Base-by-base conservation (phyloP, 2,888 invertebrate genomes). In the Lepidochrysops patricia region DNA sequence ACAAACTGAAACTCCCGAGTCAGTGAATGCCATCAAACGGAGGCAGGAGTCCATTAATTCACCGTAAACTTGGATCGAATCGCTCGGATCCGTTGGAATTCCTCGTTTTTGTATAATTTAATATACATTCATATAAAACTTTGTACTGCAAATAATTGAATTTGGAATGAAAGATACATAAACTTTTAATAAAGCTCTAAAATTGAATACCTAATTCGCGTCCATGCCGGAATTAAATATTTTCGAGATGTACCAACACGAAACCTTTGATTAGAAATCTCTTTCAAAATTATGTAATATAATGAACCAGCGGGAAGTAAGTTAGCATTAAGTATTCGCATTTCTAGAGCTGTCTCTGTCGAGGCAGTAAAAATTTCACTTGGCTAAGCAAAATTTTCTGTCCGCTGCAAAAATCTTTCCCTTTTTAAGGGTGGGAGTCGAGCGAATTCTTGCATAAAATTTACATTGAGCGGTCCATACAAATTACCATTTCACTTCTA, bases 381-480 rank as follows among this genome's bases (percentile, higher is more conserved):
- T 83, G 85, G 85, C 85, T 87, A 87, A 88, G 88, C 88, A 87
- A 87, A 85, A 89, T 84, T 87, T 85, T 87, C 82, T 84, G 86
- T 86, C 84, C 83, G 85, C 81, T 82, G 85, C 87, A 86, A 86
- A 87, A 86, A 85, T 87, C 80, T 84, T 83, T 85, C 84, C 82
- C 72, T 80, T 73, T 84, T 83, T 79, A 80, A 82, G 78, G 79
- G 80, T 80, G 82, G 82, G 83, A 78, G 79, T 71, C 79, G 80
- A 76, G 81, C 80, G 82, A 84, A 87, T 87, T 87, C 87, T 87
- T 86, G 87, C 87, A 88, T 88, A 88, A 88, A 88, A 87, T 87
- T 85, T 86, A 87, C 88, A 89, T 89, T 87, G 87, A 81, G 87
- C 84, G 88, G 87, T 87, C 85, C 85, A 88, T 86, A 89, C 87